Conservation (phyloP, 1,140 invertebrate species). For the Pteromalus puparum region DNA sequence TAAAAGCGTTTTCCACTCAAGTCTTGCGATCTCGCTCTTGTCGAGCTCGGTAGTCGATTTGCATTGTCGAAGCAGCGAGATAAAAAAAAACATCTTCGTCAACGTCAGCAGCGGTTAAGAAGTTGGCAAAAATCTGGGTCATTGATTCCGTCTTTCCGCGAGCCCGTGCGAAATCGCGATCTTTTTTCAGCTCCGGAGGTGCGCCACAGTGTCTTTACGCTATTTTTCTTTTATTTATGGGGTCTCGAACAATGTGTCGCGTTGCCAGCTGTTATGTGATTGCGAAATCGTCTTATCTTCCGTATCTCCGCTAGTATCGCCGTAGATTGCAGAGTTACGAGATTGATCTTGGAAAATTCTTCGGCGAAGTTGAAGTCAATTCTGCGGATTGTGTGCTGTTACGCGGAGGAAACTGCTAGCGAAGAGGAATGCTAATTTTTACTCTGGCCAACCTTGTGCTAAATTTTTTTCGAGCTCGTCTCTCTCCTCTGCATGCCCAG, state of each 20-base stretch:
- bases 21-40: not conserved
- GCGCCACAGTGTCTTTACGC: not conserved
- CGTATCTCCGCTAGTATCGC: not conserved
- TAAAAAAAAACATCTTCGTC: not conserved
- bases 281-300: not conserved
- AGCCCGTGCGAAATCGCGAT: constrained; percentile 10
- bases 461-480: not conserved
- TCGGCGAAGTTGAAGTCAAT: not conserved
- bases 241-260: not conserved
- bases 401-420: too few species aligned
- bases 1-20: not conserved
- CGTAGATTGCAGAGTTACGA: not conserved
- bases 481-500: too few species aligned
- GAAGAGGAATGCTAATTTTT: not conserved
- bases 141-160: constrained; percentile 40
- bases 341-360: not conserved
- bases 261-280: not conserved
- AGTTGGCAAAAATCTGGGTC: constrained; percentile 28
- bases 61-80: not conserved
- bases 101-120: not conserved
- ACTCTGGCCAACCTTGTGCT: not conserved
- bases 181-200: not conserved
- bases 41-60: not conserved
- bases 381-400: too few species aligned
- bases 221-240: not conserved